Base-by-base conservation (phyloP, 2,797 vertebrate genomes). In the Micrastur ruficollis region DNA sequence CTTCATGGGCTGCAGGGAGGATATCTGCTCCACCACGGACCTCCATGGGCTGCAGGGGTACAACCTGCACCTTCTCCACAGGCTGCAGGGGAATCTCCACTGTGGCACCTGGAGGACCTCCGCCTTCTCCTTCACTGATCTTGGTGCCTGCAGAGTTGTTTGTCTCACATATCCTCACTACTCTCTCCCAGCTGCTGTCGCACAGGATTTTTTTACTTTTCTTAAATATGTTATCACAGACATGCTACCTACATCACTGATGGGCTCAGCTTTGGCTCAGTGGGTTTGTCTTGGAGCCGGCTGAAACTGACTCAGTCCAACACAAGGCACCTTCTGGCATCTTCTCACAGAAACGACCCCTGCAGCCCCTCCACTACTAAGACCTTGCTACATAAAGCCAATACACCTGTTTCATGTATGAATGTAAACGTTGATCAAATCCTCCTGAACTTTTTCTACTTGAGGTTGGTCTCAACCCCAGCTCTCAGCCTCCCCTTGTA, bases 21-120 rank as follows among this genome's bases (percentile, higher is more conserved):
- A 23, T 68, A 50, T 27, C 44, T 49, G 31, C 23, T 59, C 23
- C 34, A 42, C 11, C 18, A 34, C 52, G 36, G 27, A 40, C 5
- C 10, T 62, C 11, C 27, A 21, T 0, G 2, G 16, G 23, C 44
- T 44, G 13, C 34, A 70, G 16, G 20, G 21, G 11, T 7, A 42
- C 25, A 40, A 15, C 6, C 10, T 49, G 25, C 52, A 6, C 29
- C 19, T 58, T 66, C 20, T 29, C 42, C 61, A n/a, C 4, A 5
- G 29, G 8, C 42, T 44, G 42, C 42, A 44, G 42, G 42, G 42
- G 16, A 44, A 18, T 18, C 17, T 44, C 42, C 66, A 11, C 34
- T 65, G 27, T 2, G 2, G 29, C 0, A 1, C 23, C 18, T 63
- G n/a, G 29, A 55, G 9, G 3, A 38, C 23, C 11, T 47, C 29